Base-by-base conservation (phyloP, 2,888 invertebrate species). In the Tiliacea citrago region DNA sequence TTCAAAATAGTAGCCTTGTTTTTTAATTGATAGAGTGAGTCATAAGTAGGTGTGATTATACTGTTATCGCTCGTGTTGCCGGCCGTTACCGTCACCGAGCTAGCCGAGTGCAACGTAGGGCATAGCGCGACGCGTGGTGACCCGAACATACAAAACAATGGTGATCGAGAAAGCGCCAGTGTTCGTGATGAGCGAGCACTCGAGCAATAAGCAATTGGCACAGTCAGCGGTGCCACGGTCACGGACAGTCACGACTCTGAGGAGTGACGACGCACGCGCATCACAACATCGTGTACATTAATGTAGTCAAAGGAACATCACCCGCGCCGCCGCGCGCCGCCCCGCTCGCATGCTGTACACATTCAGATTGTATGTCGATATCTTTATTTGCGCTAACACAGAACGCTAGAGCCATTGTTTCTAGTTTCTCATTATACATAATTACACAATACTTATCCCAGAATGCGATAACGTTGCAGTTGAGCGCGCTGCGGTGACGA, bases 81-180 rank as follows among this genome's bases (percentile, higher is more conserved):
- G 57, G n/a, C n/a, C 29, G 69, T 10, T 16, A 7, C 39, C 39
- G 72, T 5, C 72, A 0, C 13, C 21, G 24, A 45, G 47, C 47
- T 16, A 13, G 45, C 45, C 45, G n/a, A 45, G 55, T 24, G 69
- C 21, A 9, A 12, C 39, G 6, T 35, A 42, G 21, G 13, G 29
- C 58, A 39, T 35, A 35, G 6, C 18, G 42, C 51, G 16, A 16
- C 16, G 7, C 49, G 51, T 51, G 18, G 21, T n/a, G 24, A 49
- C n/a, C 68, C 18, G 39, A 57, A 51, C 24, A 29, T 29, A 12
- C 39, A 76, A 51, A 76, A 51, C 42, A 45, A 51, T 61, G 49
- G 39, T 57, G 73, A 73, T 73, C 45, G 73, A 67, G 78, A 79
- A 79, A 67, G 80, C 45, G 74, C 79, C n/a, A 79, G 80, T 67